Percentiles rank a stretch among this genome's conserved stretches.
Evolutionary conservation across 2,888 invertebrate species (phyloP).

Genomic region (Arrhopalites spinosus): DNA sequence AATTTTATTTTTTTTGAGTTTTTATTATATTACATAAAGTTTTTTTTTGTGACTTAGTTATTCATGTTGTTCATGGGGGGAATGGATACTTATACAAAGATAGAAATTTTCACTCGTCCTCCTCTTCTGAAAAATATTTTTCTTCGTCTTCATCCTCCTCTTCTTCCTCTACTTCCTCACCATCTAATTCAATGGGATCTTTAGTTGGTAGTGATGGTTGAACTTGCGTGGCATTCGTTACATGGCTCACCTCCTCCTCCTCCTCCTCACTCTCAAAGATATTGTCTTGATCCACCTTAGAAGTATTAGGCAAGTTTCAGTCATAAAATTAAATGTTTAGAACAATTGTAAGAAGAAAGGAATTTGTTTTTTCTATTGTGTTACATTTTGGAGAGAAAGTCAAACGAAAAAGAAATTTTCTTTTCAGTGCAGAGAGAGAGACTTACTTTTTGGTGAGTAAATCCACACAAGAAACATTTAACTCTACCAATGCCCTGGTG

Average conservation of each 20-base stretch:
- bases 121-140: background rate
- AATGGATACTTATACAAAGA: background rate
- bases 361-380: too few relatives aligned
- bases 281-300: slow-evolving; percentile 13
- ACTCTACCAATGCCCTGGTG: slow-evolving; percentile 70
- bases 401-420: slow-evolving; percentile 17
- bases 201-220: background rate
- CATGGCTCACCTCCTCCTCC: slow-evolving; percentile 7
- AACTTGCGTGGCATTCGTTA: slow-evolving; percentile 13
- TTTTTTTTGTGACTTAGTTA: background rate
- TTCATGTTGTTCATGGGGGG: background rate
- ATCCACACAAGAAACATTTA: slow-evolving; percentile 68
- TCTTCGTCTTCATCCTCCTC: background rate
- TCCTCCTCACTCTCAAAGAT: slow-evolving; percentile 21
- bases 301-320: background rate
- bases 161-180: background rate
- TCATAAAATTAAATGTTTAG: too few relatives aligned
- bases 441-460: background rate
- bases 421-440: too few relatives aligned
- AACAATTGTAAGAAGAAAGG: too few relatives aligned
- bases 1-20: too few relatives aligned
- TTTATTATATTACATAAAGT: background rate
- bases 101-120: slow-evolving; percentile 3
- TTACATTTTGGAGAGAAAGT: too few relatives aligned
- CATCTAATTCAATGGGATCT: background rate